These are phyloP conservation scores for Liposcelis brunnea DNA, from an alignment of 2,888 invertebrate genomes.

Conservation along the genomic window DNA sequence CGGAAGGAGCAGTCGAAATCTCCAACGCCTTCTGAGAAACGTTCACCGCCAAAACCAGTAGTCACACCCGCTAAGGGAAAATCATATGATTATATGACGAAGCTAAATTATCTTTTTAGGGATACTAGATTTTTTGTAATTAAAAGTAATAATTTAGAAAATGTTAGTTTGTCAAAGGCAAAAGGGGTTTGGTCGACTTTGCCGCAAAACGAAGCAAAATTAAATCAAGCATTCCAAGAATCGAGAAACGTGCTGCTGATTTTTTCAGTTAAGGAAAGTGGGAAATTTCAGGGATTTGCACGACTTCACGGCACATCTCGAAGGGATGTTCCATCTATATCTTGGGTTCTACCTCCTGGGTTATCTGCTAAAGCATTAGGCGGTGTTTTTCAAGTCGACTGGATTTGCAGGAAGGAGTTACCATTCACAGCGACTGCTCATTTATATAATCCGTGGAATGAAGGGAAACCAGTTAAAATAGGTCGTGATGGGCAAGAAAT, in stretches of 20 bases:
- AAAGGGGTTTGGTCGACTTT: conserved; percentile 97
- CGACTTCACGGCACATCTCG: conserved; percentile 75
- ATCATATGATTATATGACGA: conserved; percentile 63
- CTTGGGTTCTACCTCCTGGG: conserved; percentile 89
- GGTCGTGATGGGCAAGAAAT: conserved; percentile 98
- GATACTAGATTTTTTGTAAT: conserved; percentile 91
- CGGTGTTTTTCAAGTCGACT: conserved; percentile 91
- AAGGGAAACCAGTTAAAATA: conserved; percentile 95
- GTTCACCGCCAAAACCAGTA: conserved; percentile 16
- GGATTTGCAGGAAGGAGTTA: conserved; percentile 90
- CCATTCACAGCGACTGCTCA: conserved; percentile 84
- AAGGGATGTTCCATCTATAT: conserved; percentile 73
- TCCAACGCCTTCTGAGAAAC: conserved; percentile 19
- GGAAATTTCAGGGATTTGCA: conserved; percentile 88
- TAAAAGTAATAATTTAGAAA: conserved; percentile 95
- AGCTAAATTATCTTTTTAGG: conserved; percentile 84
- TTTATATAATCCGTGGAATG: conserved; percentile 94
- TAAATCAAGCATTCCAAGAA: conserved; percentile 87
- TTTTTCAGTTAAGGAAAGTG: conserved; percentile 96
- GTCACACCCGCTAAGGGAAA: no score
- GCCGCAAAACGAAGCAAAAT: conserved; percentile 89
- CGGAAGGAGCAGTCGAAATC: conserved; percentile 22
- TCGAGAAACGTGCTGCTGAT: conserved; percentile 85
- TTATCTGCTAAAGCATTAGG: conserved; percentile 83
- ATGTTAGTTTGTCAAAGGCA: conserved; percentile 83